Conservation (phyloP, 1,140 invertebrate genomes). For the Agrypnia vestita region DNA sequence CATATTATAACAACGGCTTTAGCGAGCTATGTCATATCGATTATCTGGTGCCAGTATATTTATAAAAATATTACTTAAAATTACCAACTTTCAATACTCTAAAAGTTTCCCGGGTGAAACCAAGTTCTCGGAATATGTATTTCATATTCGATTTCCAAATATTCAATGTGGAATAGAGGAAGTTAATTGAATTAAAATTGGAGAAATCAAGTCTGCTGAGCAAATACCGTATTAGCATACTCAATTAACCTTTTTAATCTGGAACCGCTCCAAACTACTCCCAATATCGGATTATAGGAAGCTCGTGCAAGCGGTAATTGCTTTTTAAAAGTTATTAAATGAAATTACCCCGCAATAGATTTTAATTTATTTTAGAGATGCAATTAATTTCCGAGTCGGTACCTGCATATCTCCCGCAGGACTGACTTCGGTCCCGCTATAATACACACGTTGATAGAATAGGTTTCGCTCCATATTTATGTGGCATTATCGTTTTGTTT, state of each 20-base stretch:
- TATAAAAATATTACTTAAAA: not conserved
- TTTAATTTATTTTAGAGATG: slow-evolving; percentile 43
- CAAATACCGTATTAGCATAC: slow-evolving; percentile 33
- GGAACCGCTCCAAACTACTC: slow-evolving; percentile 30
- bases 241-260: slow-evolving; percentile 35
- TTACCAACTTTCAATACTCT: not conserved
- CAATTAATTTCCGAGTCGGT: slow-evolving; percentile 40
- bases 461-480: slow-evolving; percentile 28
- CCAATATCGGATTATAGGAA: slow-evolving; percentile 48
- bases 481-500: slow-evolving; percentile 36
- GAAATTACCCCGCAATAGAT: slow-evolving; percentile 46
- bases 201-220: slow-evolving; percentile 5
- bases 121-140: not conserved
- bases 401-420: slow-evolving; percentile 11
- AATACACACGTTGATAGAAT: not conserved
- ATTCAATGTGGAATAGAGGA: not conserved
- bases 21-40: too few species aligned
- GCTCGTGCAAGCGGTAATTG: slow-evolving; percentile 53
- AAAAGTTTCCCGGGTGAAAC: not conserved
- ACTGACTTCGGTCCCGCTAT: not conserved
- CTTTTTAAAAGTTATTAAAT: slow-evolving; percentile 55
- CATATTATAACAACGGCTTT: too few species aligned
- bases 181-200: not conserved
- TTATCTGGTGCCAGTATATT: too few species aligned
- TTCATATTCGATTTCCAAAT: slow-evolving; percentile 1